These are phyloP conservation scores for Brenthis ino DNA, from an alignment of 2,888 invertebrate genomes.

Conservation along the genomic window DNA sequence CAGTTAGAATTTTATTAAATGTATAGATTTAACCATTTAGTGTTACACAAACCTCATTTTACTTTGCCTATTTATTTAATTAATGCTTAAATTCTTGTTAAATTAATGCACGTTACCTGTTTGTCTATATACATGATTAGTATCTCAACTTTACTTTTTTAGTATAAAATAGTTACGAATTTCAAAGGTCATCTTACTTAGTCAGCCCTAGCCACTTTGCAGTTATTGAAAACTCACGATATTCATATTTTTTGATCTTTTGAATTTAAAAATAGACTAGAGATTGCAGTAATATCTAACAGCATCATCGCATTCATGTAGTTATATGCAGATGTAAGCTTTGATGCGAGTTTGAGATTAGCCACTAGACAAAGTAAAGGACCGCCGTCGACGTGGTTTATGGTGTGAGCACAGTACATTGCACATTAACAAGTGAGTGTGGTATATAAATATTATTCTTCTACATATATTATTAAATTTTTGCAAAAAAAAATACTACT, in stretches of 20 bases:
- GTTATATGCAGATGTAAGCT: conserved; percentile 30
- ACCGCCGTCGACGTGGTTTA: conserved; percentile 56
- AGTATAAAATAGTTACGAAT: not conserved
- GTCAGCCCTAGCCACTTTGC: conserved; percentile 33
- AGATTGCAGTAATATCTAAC: conserved; percentile 28
- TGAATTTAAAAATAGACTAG: conserved; percentile 29
- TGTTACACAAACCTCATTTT: not conserved
- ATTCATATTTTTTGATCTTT: conserved; percentile 77
- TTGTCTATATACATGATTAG: not conserved
- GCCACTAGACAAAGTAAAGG: conserved; percentile 10
- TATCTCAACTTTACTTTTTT: conserved; percentile 2
- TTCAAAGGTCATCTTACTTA: conserved; percentile 23
- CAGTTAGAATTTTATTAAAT: too few relatives aligned
- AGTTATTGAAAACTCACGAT: conserved; percentile 53
- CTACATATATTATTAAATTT: not conserved
- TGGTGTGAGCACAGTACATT: conserved; percentile 62
- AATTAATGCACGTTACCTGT: conserved; percentile 8
- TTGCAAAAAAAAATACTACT: not conserved
- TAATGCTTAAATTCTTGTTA: conserved; percentile 13
- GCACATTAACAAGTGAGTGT: conserved; percentile 50
- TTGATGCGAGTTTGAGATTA: conserved; percentile 38
- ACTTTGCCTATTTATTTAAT: not conserved
- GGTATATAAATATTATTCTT: conserved; percentile 11
- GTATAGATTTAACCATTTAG: not conserved
- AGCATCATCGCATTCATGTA: conserved; percentile 44